phyloP scores from a whole-genome alignment of 2,797 vertebrate species.

The Melopsittacus undulatus region DNA sequence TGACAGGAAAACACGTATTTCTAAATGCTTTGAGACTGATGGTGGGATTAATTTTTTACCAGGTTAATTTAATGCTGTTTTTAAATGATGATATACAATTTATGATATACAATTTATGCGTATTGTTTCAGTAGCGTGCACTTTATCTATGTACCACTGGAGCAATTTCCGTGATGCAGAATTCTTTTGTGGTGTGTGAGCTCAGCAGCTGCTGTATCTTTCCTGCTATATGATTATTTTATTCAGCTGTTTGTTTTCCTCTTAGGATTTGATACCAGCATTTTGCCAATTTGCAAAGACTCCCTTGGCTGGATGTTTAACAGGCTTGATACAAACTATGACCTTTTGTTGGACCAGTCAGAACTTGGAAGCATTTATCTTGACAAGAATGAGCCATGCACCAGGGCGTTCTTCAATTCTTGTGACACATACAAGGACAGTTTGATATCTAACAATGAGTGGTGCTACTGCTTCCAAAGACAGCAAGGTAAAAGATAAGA shows the following conservation, averaged over 20 bases:
- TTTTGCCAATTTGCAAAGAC: constrained; percentile 91
- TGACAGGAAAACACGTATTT: not conserved
- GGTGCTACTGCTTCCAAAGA: constrained; percentile 97
- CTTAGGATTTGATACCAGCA: constrained; percentile 88
- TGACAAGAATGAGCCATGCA: constrained; percentile 91
- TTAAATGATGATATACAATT: not conserved
- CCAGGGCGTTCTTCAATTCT: constrained; percentile 89
- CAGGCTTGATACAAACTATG: constrained; percentile 93
- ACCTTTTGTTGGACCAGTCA: constrained; percentile 90
- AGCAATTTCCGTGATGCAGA: not conserved
- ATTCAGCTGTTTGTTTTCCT: not conserved
- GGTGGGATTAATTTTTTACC: not conserved
- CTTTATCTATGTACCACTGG: not conserved
- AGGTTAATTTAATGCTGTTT: not conserved
- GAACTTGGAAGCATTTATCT: constrained; percentile 92
- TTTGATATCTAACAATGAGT: constrained; percentile 93
- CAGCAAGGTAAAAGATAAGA: constrained; percentile 84
- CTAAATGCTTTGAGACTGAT: not conserved
- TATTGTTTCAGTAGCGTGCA: not conserved
- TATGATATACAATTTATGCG: not conserved
- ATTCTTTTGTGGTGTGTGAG: not conserved
- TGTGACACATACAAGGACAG: constrained; percentile 89
- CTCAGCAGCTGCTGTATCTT: not conserved
- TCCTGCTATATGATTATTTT: not conserved
- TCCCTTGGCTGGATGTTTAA: constrained; percentile 98